These are phyloP conservation scores for Eucera pruinosa DNA, from an alignment of 2,888 invertebrate species.

Conservation along the genomic window DNA sequence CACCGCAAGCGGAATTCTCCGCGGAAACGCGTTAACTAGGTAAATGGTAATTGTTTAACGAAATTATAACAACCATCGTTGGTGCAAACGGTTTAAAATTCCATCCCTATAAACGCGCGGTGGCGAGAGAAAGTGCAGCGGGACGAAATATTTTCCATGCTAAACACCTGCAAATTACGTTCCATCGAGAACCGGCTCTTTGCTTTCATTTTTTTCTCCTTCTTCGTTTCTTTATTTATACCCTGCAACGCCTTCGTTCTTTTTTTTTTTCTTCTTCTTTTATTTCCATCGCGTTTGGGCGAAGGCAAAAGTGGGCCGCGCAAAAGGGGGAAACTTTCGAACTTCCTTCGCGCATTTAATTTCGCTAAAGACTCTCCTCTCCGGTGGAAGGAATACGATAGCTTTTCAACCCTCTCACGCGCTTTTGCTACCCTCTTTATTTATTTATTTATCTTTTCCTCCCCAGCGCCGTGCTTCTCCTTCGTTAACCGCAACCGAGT, in stretches of 20 bases:
- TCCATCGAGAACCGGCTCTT: constrained; percentile 26
- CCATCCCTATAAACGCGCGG: no score
- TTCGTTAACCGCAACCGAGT: constrained; percentile 35
- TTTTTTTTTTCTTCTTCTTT: neutral
- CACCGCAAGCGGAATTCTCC: constrained; percentile 16
- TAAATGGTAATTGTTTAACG: constrained; percentile 37
- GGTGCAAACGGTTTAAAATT: constrained; percentile 14
- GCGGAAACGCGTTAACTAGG: constrained; percentile 18
- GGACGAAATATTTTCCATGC: constrained; percentile 18
- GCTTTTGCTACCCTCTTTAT: neutral
- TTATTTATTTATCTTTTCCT: constrained; percentile 36
- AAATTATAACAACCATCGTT: constrained; percentile 23
- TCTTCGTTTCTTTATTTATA: no score
- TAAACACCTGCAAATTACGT: constrained; percentile 19
- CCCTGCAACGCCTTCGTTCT: neutral
- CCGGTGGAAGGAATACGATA: constrained; percentile 38
- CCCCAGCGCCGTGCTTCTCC: neutral
- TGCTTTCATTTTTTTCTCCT: constrained; percentile 10
- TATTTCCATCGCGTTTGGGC: neutral
- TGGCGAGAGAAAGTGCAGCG: no score
- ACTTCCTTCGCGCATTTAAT: constrained; percentile 44
- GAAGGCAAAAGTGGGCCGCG: constrained; percentile 7
- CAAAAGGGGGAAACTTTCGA: constrained; percentile 23
- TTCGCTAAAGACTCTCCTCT: constrained; percentile 38
- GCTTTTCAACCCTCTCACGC: neutral